Evolutionary conservation across 2,797 vertebrate genomes (phyloP), one percentile per base, ranked within the genome.

Genomic region (Sebastes minor): DNA sequence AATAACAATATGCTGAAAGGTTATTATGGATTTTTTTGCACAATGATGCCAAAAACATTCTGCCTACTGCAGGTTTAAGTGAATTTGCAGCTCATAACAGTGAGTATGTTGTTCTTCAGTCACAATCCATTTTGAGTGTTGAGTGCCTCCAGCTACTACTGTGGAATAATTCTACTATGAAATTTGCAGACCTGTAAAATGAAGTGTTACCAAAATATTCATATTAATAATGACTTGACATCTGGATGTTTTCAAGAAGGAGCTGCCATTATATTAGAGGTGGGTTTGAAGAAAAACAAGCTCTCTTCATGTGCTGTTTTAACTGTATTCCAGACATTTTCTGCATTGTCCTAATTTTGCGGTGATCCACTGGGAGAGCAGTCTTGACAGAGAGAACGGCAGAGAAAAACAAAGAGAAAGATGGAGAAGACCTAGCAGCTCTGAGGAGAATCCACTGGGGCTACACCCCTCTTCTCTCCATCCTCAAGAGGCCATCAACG

Each of bases 351-450:
- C 83, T 85, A 60, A 78, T 86, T 90, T 74, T 20, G 28, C 22
- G 18, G 73, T 57, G 68, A 72, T 82, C 81, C 74, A 42, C 64
- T 11, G 85, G 83, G 81, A 88, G 42, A 42, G 25, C 30, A 23
- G 63, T 71, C 62, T 59, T 68, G 60, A 80, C 68, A 38, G 60
- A 42, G 25, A 35, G 60, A 68, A 30, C 1, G 2, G 33, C 23
- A 49, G 35, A 77, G 55, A 69, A 83, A 85, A 83, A 83, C 71
- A 83, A 87, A 85, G 77, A 84, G 63, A 74, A 49, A 81, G 55
- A 82, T 33, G 22, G 62, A 74, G 52, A 70, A 82, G 76, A 70
- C 52, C 60, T 28, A 38, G 64, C 32, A 64, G 64, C 62, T 77
- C 53, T 25, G 25, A 70, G 38, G 71, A 82, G 70, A 73, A 78